Evolutionary conservation across 2,888 invertebrate species (phyloP), one percentile per base, ranked within the genome.

Genomic region (Entomobrya proxima): DNA sequence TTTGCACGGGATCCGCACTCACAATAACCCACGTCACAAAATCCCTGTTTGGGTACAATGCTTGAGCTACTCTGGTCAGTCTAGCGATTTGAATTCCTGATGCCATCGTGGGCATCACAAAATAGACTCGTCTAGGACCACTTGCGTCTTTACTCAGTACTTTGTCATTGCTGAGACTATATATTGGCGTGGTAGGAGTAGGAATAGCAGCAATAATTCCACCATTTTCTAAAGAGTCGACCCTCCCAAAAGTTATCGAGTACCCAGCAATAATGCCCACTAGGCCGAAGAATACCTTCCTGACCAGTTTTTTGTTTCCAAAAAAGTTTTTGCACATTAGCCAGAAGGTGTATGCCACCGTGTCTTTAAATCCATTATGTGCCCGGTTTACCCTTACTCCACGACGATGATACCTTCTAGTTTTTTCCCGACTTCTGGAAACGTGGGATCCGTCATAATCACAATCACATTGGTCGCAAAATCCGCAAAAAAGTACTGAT

Each of bases 1-100:
- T 2, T 13, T 2, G 32, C 6, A 44, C 24, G 27, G 83, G 83
- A 30, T 83, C 83, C 24, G 67, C 18, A 40, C 64, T 67, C 3
- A 83, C 50, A 6, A 83, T 44, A 7, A 83, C 83, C 83, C 83
- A 83, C 0, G 67, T 67, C 13, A 83, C 64, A 40, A 37, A 24
- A 15, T 64, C 40, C 18, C 67, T 27, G 15, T 44, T 64, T 18
- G 27, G 76, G 55, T 50, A 76, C 13, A 83, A 18, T 3, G 83
- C 64, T 40, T 83, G 83, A 15, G 83, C 83, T 1, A 76, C 2
- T 27, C 76, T 35, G 7, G 15, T 67, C n/a, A 83, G 44, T 21
- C 83, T 30, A 6, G 76, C 21, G 11, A 32, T 18, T 52, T 83
- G 83, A 6, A 83, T 32, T 40, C 76, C 83, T 24, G 83, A 83